Conservation (phyloP, 2,888 invertebrate genomes). For the Pristionchus maxplancki region DNA sequence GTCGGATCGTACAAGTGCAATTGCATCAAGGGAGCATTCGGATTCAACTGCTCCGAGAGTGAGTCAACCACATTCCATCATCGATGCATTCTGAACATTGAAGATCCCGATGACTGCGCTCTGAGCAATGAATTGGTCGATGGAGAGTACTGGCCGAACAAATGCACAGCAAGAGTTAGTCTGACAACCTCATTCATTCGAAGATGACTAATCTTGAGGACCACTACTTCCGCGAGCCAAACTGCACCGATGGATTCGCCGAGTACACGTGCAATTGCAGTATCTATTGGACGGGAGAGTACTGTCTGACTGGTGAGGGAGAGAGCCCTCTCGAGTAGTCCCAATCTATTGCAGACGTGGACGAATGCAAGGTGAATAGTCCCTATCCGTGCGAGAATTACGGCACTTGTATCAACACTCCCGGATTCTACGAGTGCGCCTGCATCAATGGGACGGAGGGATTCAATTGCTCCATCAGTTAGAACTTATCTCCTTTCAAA, state of each 20-base stretch:
- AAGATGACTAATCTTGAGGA: background rate
- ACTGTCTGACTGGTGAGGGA: background rate
- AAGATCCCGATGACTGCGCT: background rate
- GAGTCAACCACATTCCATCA: background rate
- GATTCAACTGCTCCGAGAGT: background rate
- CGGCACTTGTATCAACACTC: conserved; percentile 9
- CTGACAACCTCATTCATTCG: background rate
- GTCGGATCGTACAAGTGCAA: background rate
- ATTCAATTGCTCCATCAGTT: conserved; percentile 30
- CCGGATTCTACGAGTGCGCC: background rate
- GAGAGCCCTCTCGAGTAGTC: background rate
- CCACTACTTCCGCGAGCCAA: background rate
- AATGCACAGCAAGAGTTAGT: background rate
- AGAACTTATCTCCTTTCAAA: background rate
- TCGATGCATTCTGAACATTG: background rate
- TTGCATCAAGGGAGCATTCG: background rate
- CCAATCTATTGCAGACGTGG: background rate
- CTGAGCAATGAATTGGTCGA: background rate
- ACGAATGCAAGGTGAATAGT: background rate
- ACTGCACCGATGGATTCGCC: background rate
- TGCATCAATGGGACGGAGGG: background rate
- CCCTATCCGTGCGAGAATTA: background rate
- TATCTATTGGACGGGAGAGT: background rate
- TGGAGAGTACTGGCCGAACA: background rate
- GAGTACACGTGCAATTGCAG: background rate